A percentile compares a stretch with the other conserved stretches of the same genome.
These are phyloP conservation scores for Drosophila borealis DNA, from an alignment of 2,888 invertebrate species.

Conservation along the genomic window DNA sequence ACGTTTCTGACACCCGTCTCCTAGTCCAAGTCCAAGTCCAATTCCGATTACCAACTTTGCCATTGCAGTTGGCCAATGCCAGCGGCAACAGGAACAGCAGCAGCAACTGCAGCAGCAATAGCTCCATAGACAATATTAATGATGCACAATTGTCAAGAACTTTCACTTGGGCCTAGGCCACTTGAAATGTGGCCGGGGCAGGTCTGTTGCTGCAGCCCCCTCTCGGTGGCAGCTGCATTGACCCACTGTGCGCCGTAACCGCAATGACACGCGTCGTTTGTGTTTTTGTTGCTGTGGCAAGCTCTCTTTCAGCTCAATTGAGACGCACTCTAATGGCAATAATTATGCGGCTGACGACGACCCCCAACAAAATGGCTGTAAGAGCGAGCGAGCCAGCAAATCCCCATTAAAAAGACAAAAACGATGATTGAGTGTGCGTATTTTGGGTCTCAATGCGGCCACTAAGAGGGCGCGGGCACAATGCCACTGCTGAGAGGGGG, in stretches of 20 bases:
- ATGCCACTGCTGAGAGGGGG: conserved; percentile 19
- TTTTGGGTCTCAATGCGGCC: conserved; percentile 74
- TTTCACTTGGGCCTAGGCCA: conserved; percentile 76
- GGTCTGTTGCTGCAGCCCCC: conserved; percentile 30
- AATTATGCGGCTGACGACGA: conserved; percentile 70
- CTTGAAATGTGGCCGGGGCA: conserved; percentile 63
- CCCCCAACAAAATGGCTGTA: conserved; percentile 26
- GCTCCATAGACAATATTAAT: conserved; percentile 74
- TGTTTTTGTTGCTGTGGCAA: conserved; percentile 48
- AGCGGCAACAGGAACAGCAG: conserved; percentile 8
- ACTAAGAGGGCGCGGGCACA: conserved; percentile 7
- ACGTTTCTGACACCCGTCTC: conserved; percentile 37
- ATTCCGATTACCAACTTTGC: conserved; percentile 60
- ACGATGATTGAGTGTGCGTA: conserved; percentile 80
- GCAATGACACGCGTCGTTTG: conserved; percentile 77
- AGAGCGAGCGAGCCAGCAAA: conserved; percentile 24
- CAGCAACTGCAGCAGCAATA: conserved; percentile 28
- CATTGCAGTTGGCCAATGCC: conserved; percentile 36
- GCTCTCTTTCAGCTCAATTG: conserved; percentile 65
- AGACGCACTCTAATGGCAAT: conserved; percentile 80
- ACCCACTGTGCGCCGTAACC: conserved; percentile 65
- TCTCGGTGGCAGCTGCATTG: conserved; percentile 31
- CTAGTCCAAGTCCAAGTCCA: conserved; percentile 36
- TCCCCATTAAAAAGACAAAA: conserved; percentile 78
- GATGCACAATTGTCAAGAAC: conserved; percentile 79